These are phyloP conservation scores for Acleris emargana DNA, from an alignment of 2,888 invertebrate species.

Conservation along the genomic window DNA sequence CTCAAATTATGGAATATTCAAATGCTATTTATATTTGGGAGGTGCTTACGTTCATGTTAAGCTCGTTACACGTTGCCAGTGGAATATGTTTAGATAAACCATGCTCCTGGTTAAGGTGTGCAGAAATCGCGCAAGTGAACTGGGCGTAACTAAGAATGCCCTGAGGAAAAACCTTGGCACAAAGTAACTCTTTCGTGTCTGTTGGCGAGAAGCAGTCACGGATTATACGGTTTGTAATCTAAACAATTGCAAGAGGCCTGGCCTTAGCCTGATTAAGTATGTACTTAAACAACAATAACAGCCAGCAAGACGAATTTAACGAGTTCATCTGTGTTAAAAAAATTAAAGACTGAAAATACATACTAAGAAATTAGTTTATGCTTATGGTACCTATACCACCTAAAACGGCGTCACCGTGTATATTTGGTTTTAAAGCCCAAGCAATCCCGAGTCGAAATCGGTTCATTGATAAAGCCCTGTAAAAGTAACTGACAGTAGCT, in stretches of 20 bases:
- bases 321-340: no score
- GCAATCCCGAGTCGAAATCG: no score
- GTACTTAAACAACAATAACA: conserved; percentile 11
- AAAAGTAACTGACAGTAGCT: no score
- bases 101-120: no score
- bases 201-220: conserved; percentile 23
- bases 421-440: no score
- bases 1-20: conserved; percentile 46
- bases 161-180: conserved; percentile 18
- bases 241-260: conserved; percentile 26
- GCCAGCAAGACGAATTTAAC: background rate
- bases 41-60: conserved; percentile 25
- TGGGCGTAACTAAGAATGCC: conserved; percentile 10
- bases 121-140: background rate
- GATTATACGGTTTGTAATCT: conserved; percentile 25
- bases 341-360: no score
- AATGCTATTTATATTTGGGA: conserved; percentile 34
- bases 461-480: no score
- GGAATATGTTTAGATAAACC: background rate
- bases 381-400: no score
- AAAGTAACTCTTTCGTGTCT: conserved; percentile 20
- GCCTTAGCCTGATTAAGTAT: conserved; percentile 23
- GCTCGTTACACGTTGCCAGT: conserved; percentile 16
- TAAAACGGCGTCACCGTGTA: no score
- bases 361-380: no score